These are phyloP conservation scores for Hypothenemus hampei DNA, from an alignment of 1,140 invertebrate species.

Conservation along the genomic window DNA sequence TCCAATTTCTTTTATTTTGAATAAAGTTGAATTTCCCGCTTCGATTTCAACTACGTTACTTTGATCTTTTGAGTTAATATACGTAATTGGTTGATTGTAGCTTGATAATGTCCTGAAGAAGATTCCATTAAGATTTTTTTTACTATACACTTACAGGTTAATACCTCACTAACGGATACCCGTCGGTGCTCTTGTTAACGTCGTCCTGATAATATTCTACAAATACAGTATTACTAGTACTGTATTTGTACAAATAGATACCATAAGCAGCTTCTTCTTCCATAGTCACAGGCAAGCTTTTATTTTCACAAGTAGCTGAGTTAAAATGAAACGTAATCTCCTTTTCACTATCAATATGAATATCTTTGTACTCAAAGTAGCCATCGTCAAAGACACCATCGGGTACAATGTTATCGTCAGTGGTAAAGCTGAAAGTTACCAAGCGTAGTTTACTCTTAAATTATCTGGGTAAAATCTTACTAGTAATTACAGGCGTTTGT, in stretches of 20 bases:
- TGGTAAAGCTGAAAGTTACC: slow-evolving; percentile 1
- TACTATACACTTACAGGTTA: too few relatives aligned
- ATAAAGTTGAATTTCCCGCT: slow-evolving; percentile 7
- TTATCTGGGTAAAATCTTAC: slow-evolving; percentile 1
- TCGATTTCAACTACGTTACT: not conserved
- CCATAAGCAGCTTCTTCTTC: slow-evolving; percentile 21
- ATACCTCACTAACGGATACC: slow-evolving; percentile 47
- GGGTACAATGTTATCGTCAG: not conserved
- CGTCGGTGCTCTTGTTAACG: slow-evolving; percentile 45
- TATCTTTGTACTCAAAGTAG: slow-evolving; percentile 18
- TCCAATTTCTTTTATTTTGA: slow-evolving; percentile 4
- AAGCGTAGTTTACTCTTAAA: not conserved
- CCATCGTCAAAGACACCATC: not conserved
- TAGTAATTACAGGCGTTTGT: slow-evolving; percentile 15
- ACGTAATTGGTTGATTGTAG: not conserved
- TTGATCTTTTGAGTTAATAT: not conserved
- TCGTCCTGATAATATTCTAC: slow-evolving; percentile 40
- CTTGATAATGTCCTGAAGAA: slow-evolving; percentile 18
- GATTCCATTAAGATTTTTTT: too few relatives aligned
- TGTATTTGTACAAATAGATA: slow-evolving; percentile 7
- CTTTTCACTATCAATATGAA: slow-evolving; percentile 7
- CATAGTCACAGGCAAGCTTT: not conserved
- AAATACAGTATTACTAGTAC: not conserved
- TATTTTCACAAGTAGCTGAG: not conserved
- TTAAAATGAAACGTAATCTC: slow-evolving; percentile 10